Evolutionary conservation across 92 coral and sea anemone species (phyloP), one percentile per base, ranked within the genome.

Genomic region (Metridium senile): DNA sequence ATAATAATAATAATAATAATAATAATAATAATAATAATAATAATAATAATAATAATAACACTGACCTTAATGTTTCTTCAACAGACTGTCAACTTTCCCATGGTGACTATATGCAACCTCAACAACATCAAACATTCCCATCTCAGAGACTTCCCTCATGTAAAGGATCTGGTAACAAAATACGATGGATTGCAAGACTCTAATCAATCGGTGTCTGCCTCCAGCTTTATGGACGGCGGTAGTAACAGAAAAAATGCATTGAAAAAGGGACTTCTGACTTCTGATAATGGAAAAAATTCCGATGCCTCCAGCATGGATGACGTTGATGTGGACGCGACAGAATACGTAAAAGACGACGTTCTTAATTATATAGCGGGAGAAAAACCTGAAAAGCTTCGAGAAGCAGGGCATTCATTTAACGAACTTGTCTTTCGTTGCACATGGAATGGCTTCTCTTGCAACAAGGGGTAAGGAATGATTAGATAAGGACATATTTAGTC

Each of bases 21-120:
- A n/a, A n/a, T n/a, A n/a, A n/a, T n/a, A n/a, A n/a, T n/a, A n/a
- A n/a, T n/a, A n/a, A n/a, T n/a, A n/a, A n/a, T n/a, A n/a, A n/a
- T n/a, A n/a, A n/a, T n/a, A n/a, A n/a, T n/a, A n/a, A n/a, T n/a
- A n/a, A n/a, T n/a, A n/a, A n/a, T n/a, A n/a, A n/a, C n/a, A n/a
- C n/a, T n/a, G n/a, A n/a, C n/a, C n/a, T n/a, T n/a, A n/a, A 1
- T n/a, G 28, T 30, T 63, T 28, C n/a, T 20, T 63, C 27, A 1
- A 21, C 33, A 94, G 98, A 86, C 80, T 20, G 82, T 85, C 70
- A 68, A 46, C 25, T 94, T 94, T 47, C 98, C 98, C 1, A 79
- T 97, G 26, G 95, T 94, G 17, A 94, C 98, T 1, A 43, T 94
- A 2, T 94, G 98, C 71, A 94, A 94, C 63, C 79, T 94, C n/a